Evolutionary conservation across 2,113 vertebrate species (phyloP).

Genomic region (Heterotilapia buettikoferi): DNA sequence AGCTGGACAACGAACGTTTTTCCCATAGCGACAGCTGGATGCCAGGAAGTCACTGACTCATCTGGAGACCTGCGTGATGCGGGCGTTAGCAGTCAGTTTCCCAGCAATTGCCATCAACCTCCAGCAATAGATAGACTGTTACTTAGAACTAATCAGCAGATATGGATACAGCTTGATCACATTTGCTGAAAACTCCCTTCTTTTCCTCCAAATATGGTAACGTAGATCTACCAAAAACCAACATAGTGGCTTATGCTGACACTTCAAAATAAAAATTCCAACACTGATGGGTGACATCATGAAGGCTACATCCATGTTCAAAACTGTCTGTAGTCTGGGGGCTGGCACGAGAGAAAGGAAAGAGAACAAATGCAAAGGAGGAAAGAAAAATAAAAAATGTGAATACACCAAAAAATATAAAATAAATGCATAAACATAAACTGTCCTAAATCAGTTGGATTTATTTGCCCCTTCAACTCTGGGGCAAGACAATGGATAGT

Average conservation of each 20-base stretch:
- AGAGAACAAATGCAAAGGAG: too few relatives aligned
- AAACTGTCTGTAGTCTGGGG: neutral
- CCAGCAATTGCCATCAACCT: neutral
- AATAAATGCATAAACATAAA: too few relatives aligned
- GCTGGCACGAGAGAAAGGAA: neutral
- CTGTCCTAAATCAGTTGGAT: neutral
- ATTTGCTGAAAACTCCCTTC: neutral
- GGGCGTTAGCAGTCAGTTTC: neutral
- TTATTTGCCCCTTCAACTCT: neutral
- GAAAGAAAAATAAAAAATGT: neutral
- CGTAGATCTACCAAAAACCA: neutral
- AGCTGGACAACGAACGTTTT: neutral
- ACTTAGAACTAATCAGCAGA: neutral
- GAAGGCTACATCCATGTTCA: neutral
- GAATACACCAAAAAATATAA: too few relatives aligned
- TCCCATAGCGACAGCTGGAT: neutral
- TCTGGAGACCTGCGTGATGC: neutral
- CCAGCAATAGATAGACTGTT: neutral
- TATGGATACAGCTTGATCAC: neutral
- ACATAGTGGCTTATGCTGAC: neutral
- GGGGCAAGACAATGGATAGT: too few relatives aligned
- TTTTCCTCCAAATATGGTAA: neutral
- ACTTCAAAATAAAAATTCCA: neutral
- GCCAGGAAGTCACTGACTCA: neutral
- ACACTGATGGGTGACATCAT: neutral